Evolutionary conservation across 2,888 invertebrate genomes (phyloP), one percentile per base, ranked within the genome.

Genomic region (Drosophila affinis): DNA sequence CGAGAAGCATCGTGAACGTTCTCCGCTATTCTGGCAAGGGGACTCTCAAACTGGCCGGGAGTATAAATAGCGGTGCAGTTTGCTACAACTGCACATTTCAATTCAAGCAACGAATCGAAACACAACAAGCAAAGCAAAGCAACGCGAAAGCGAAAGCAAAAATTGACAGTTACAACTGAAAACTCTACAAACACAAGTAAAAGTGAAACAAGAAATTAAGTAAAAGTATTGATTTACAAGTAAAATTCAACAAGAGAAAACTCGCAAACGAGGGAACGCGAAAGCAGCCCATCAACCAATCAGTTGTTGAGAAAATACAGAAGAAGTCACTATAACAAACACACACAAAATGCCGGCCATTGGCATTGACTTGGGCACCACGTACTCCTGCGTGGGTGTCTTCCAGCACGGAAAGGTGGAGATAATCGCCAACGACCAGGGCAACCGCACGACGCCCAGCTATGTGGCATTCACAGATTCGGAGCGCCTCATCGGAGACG

Each of bases 381-480:
- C 89, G 57, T 97, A 95, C 92, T 97, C 97, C 61, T 96, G 96
- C 90, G 96, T 96, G 57, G 96, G 95, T 52, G 96, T 96, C 21
- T 97, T 95, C 93, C 95, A 96, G 87, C 94, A 96, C 89, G 95
- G 96, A 62, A 96, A 96, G 91, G 96, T 96, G 82, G 96, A 97
- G 91, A 96, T 97, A 78, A 95, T 96, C 76, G 96, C 96, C 78
- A 96, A 97, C 87, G 96, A 96, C 78, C 96, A 96, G 90, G 96
- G 96, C 46, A 96, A 90, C 67, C 84, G 90, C 53, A 90, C 90
- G 47, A 90, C 90, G 34, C 90, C 89, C 29, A 89, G 90, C 53
- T 90, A 89, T 81, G 96, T 97, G 75, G 96, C 96, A 76, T 96
- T 97, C 93, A 96, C 96, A 62, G 96, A 97, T 92, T 95, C 95